These are phyloP conservation scores for Drosophila micromelanica DNA, from an alignment of 1,140 invertebrate genomes.

Conservation along the genomic window DNA sequence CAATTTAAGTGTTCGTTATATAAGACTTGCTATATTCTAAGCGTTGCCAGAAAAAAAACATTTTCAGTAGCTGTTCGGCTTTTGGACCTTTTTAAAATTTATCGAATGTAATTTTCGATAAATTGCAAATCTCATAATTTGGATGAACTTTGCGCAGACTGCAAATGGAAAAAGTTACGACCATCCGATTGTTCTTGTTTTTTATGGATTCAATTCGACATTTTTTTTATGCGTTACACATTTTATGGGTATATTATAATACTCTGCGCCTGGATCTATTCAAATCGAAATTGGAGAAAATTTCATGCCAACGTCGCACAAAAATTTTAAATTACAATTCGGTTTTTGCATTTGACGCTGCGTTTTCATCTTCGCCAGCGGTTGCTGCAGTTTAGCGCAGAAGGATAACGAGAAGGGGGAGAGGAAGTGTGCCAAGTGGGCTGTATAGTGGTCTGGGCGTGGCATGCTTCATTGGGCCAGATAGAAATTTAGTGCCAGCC, in stretches of 20 bases:
- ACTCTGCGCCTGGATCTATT: neutral
- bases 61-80: too few relatives aligned
- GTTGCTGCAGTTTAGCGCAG: neutral
- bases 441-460: conserved; percentile 4
- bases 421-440: neutral
- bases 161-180: too few relatives aligned
- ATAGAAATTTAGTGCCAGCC: conserved; percentile 52
- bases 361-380: conserved; percentile 32
- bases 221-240: neutral
- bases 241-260: neutral
- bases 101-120: too few relatives aligned
- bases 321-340: conserved; percentile 70
- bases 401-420: neutral
- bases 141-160: too few relatives aligned
- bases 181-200: neutral
- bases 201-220: neutral
- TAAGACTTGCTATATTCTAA: too few relatives aligned
- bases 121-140: too few relatives aligned
- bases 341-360: conserved; percentile 36
- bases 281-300: conserved; percentile 34
- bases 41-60: too few relatives aligned
- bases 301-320: conserved; percentile 58
- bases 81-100: too few relatives aligned
- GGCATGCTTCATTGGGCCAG: conserved; percentile 60
- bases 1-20: too few relatives aligned